Base-by-base conservation (phyloP, 2,888 invertebrate genomes). In the Tetramorium bicarinatum region DNA sequence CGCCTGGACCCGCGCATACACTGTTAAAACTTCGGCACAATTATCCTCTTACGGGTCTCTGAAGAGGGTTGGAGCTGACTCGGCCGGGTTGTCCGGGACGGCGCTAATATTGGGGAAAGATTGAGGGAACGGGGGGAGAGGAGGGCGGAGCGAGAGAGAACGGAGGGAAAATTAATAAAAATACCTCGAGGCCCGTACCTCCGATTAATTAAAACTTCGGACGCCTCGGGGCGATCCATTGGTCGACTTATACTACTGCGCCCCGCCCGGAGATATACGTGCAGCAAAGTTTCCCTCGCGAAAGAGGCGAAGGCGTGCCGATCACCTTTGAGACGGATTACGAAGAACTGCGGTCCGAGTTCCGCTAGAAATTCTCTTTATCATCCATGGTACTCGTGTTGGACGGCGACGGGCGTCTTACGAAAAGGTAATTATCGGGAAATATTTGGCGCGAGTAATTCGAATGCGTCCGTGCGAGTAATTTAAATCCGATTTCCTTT, bases 201-300 rank as follows among this genome's bases (percentile, higher is more conserved):
- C 18, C 80, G 87, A 89, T 88, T 88, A 89, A 89, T 89, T 89
- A 85, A 87, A 89, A 88, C 79, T 89, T 89, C 29, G 64, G 62
- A 62, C 67, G 76, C 83, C 83, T 62, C 74, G 77, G 29, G 82
- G 69, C 56, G 56, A 85, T 84, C 74, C 69, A 75, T 80, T 84
- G 79, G 74, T 75, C 71, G 81, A 82, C 82, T 82, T 47, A 72
- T 18, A 67, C 82, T 72, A 56, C 64, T 25, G 47, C 49, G 15
- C 62, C 7, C 52, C 72, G 13, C 41, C 47, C 56, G 38, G 38
- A 72, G 59, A 80, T 80, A 71, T 71, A 80, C 79, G 79, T 71
- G 71, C 59, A n/a, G 79, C 38, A 47, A 80, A 80, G 79, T 80
- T 80, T 80, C 38, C 18, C 34, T 77, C 29, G 44, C 56, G 52